These are phyloP conservation scores for Siniperca chuatsi DNA, from an alignment of 2,113 vertebrate species.

Conservation along the genomic window DNA sequence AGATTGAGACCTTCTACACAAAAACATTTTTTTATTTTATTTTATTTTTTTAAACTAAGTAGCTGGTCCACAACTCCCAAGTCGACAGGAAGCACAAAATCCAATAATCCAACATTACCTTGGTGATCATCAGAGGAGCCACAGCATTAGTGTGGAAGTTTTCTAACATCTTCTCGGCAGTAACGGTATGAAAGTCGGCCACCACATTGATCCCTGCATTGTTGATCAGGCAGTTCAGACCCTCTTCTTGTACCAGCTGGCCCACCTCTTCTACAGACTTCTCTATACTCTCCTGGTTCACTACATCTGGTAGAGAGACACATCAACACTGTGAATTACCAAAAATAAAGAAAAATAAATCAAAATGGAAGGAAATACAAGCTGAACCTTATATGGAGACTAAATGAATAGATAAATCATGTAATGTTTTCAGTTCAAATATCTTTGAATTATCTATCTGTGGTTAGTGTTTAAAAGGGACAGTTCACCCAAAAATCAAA, in stretches of 20 bases:
- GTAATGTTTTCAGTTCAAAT: not conserved
- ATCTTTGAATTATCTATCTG: too few species aligned
- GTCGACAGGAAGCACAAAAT: not conserved
- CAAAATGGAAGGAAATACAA: not conserved
- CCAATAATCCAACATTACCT: slow-evolving; percentile 65
- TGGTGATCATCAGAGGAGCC: slow-evolving; percentile 86
- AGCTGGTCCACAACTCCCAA: not conserved
- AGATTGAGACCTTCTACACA: not conserved
- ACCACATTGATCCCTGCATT: slow-evolving; percentile 85
- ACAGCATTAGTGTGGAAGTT: slow-evolving; percentile 85
- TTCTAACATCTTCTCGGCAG: slow-evolving; percentile 85
- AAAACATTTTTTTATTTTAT: not conserved
- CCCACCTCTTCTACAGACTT: slow-evolving; percentile 81
- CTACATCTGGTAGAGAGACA: slow-evolving; percentile 64
- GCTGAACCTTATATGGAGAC: not conserved
- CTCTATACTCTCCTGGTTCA: slow-evolving; percentile 83
- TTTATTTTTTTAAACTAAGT: not conserved
- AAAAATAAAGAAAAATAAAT: not conserved
- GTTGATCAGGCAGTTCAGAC: slow-evolving; percentile 88
- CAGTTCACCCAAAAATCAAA: too few species aligned
- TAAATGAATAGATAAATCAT: not conserved
- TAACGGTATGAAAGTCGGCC: slow-evolving; percentile 81
- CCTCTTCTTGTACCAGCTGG: slow-evolving; percentile 80
- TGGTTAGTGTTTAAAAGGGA: too few species aligned
- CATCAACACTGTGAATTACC: not conserved